A percentile compares a stretch with the other conserved stretches of the same genome.
Conservation (phyloP, 2,797 vertebrate species). For the Scleropages formosus region DNA sequence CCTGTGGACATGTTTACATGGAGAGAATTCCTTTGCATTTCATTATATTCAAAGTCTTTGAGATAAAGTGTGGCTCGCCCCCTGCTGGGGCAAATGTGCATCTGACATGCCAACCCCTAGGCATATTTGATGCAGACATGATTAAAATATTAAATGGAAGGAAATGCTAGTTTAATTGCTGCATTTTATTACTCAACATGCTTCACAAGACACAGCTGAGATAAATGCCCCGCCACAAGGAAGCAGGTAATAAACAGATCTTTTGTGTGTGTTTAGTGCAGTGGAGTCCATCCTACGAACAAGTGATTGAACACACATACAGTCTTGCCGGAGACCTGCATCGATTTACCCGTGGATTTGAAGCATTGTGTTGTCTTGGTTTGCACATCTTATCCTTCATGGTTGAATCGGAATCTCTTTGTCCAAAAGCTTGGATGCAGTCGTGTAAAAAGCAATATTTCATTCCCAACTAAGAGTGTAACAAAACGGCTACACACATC, state of each 20-base stretch:
- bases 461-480: not conserved
- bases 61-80: constrained; percentile 55
- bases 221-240: not conserved
- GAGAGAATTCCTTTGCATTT: too few relatives aligned
- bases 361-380: not conserved
- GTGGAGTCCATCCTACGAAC: constrained; percentile 1
- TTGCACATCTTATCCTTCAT: not conserved
- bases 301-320: not conserved
- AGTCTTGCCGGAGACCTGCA: not conserved
- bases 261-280: not conserved
- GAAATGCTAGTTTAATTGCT: not conserved
- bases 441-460: not conserved
- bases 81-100: constrained; percentile 51
- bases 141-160: not conserved
- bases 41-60: too few relatives aligned
- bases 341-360: not conserved
- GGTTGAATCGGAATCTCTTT: constrained; percentile 2
- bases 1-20: too few relatives aligned
- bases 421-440: not conserved
- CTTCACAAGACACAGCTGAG: not conserved
- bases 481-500: not conserved
- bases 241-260: constrained; percentile 9
- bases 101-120: not conserved
- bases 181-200: constrained; percentile 22
- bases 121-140: not conserved